phyloP scores from a whole-genome alignment of 1,140 invertebrate genomes.

The Bombus vancouverensis region DNA sequence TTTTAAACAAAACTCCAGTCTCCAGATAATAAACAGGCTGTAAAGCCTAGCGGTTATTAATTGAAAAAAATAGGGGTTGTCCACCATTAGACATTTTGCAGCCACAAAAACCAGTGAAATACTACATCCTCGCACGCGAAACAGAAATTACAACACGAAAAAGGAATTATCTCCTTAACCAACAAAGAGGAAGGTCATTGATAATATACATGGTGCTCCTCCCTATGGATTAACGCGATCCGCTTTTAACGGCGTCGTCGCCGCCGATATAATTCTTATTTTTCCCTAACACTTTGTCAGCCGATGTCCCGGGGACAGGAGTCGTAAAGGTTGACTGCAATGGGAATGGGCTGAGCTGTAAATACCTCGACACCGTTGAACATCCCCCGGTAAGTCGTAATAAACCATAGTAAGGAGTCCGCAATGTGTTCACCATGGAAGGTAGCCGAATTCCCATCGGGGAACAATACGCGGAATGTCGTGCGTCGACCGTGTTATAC shows the following conservation, averaged over 20 bases:
- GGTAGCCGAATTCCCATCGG: constrained; percentile 45
- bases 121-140: not conserved
- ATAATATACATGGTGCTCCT: not conserved
- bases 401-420: constrained; percentile 61
- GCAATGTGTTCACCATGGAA: constrained; percentile 43
- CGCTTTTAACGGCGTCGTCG: constrained; percentile 18
- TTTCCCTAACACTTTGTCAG: constrained; percentile 41
- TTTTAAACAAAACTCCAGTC: no score
- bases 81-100: no score
- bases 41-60: not conserved
- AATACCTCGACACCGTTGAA: constrained; percentile 69
- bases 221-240: constrained; percentile 30
- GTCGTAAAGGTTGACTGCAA: not conserved
- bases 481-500: not conserved
- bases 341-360: constrained; percentile 64
- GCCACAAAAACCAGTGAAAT: not conserved
- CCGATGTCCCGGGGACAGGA: not conserved
- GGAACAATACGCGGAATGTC: constrained; percentile 54
- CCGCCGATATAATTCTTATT: constrained; percentile 53
- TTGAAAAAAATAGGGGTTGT: not conserved
- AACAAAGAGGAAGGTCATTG: not conserved
- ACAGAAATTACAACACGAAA: constrained; percentile 10
- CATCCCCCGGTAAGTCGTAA: constrained; percentile 73
- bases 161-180: not conserved
- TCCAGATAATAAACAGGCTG: not conserved